A percentile compares a stretch with the other conserved stretches of the same genome.
Evolutionary conservation across 1,140 invertebrate genomes (phyloP).

Genomic region (Phocides pigmalion): DNA sequence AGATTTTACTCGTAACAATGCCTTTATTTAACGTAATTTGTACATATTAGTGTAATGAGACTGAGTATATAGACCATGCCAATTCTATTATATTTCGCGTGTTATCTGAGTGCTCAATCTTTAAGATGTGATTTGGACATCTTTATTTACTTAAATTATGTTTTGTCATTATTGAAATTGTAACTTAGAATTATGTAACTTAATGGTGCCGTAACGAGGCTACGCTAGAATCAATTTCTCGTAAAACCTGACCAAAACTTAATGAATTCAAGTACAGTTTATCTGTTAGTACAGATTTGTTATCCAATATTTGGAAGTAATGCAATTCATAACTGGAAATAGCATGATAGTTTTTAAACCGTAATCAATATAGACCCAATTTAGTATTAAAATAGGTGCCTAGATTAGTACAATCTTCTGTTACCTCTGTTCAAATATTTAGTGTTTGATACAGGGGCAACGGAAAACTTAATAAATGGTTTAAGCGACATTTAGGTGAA

Average conservation of each 20-base stretch:
- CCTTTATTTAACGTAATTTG: conserved; percentile 71
- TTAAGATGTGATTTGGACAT: conserved; percentile 45
- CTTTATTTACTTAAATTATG: conserved; percentile 39
- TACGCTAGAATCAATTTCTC: conserved; percentile 5
- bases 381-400: conserved; percentile 46
- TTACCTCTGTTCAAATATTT: conserved; percentile 73
- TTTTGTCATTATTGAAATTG: conserved; percentile 19
- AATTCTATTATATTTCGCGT: conserved; percentile 56
- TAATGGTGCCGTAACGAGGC: conserved; percentile 12
- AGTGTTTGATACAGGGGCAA: conserved; percentile 72
- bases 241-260: conserved; percentile 5
- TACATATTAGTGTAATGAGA: conserved; percentile 82
- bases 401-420: conserved; percentile 77
- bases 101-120: conserved; percentile 61
- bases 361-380: conserved; percentile 33
- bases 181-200: conserved; percentile 5
- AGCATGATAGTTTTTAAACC: conserved; percentile 12
- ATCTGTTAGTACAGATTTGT: conserved; percentile 18
- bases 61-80: conserved; percentile 72
- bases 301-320: conserved; percentile 35
- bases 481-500: conserved; percentile 72
- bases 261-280: conserved; percentile 8
- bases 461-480: conserved; percentile 69
- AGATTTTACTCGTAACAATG: conserved; percentile 79
- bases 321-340: conserved; percentile 14